phyloP scores from a whole-genome alignment of 2,113 vertebrate species.

The Actenoides lindsayi region DNA sequence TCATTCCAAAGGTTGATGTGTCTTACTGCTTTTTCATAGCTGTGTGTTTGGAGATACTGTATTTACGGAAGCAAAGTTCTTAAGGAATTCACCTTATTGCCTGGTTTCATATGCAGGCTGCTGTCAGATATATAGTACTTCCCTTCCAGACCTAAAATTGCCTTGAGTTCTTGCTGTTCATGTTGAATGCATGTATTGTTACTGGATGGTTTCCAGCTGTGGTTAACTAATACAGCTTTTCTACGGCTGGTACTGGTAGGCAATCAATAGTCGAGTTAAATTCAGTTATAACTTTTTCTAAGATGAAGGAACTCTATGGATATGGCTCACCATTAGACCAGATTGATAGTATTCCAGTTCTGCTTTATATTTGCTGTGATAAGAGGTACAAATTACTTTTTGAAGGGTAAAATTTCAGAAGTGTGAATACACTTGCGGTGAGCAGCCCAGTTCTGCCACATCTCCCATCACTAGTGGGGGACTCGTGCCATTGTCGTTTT shows the following conservation, averaged over 20 bases:
- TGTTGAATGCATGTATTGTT: background rate
- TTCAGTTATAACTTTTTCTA: background rate
- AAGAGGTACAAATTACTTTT: accelerated
- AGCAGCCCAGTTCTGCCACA: background rate
- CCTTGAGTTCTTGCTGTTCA: background rate
- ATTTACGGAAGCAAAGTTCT: background rate
- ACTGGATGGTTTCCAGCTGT: background rate
- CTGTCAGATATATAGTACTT: background rate
- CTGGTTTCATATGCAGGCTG: background rate
- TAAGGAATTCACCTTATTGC: background rate
- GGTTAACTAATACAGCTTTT: background rate
- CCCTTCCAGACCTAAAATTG: background rate
- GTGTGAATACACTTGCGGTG: background rate
- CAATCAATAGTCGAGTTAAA: background rate
- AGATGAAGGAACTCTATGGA: background rate
- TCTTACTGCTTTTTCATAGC: background rate
- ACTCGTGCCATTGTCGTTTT: background rate
- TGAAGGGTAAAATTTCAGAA: background rate
- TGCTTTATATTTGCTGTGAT: background rate
- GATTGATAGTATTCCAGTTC: background rate
- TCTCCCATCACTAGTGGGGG: background rate
- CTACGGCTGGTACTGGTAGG: background rate
- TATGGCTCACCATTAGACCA: background rate
- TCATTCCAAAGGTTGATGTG: background rate
- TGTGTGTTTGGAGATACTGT: background rate